These are phyloP conservation scores for Eupeodes luniger DNA, from an alignment of 2,888 invertebrate genomes.

Conservation along the genomic window DNA sequence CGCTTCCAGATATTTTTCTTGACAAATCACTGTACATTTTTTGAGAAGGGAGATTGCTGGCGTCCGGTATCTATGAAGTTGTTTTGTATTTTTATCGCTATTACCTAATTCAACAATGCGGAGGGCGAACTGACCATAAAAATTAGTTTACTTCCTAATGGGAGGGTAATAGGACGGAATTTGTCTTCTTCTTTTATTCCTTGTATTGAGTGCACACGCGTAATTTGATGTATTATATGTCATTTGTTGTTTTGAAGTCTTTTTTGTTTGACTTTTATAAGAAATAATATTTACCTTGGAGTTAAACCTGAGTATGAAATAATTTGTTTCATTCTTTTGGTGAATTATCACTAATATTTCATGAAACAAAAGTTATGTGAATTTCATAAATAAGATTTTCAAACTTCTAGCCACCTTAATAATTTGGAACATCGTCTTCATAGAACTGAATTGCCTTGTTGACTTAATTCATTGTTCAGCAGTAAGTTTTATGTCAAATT, in stretches of 20 bases:
- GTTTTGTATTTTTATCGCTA: slow-evolving; percentile 62
- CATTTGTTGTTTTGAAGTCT: slow-evolving; percentile 61
- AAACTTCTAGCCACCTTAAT: too few species aligned
- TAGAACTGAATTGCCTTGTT: too few species aligned
- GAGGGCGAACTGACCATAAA: slow-evolving; percentile 80
- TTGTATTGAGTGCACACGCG: slow-evolving; percentile 55
- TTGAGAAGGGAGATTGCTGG: slow-evolving; percentile 30
- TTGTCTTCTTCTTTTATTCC: slow-evolving; percentile 64
- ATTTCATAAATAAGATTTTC: too few species aligned
- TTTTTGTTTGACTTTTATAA: slow-evolving; percentile 21
- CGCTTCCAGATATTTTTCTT: slow-evolving; percentile 50
- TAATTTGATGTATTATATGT: slow-evolving; percentile 59
- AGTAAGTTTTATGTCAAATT: too few species aligned
- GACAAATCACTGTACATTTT: slow-evolving; percentile 64
- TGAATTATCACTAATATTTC: too few species aligned
- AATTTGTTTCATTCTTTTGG: neutral
- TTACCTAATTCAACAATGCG: slow-evolving; percentile 69
- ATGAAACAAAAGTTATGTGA: too few species aligned
- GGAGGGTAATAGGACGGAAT: slow-evolving; percentile 76
- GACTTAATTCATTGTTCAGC: too few species aligned
- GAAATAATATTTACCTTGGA: neutral
- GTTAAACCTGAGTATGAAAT: neutral
- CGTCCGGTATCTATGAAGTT: slow-evolving; percentile 48
- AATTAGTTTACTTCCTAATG: slow-evolving; percentile 80
- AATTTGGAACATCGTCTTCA: too few species aligned